Base-by-base conservation (phyloP, 1,140 invertebrate species). In the Chrysopa pallens region DNA sequence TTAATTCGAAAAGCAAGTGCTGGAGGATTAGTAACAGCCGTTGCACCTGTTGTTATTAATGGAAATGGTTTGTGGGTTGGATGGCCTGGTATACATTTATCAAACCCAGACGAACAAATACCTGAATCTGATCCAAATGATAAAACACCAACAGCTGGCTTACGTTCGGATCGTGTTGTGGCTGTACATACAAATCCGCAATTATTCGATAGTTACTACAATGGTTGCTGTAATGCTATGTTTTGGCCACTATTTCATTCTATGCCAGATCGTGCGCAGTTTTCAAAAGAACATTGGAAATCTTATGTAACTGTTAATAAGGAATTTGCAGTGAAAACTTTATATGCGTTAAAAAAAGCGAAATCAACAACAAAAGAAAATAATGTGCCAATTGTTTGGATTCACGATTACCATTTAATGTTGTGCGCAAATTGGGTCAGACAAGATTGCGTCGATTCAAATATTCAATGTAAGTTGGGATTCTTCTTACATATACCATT, bases 401-500 rank as follows among this genome's bases (percentile, higher is more conserved):
- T 92, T 12, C 87, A 92, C 50, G 88, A 93, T 58, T 93, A 93
- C 60, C 88, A 92, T 53, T 65, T 93, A 5, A 88, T 90, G 83
- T 60, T 88, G 45, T 80, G 83, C 4, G 81, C 87, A n/a, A 88
- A 84, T 57, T 84, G 80, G 74, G 81, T 92, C 28, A 68, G 87
- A 57, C 80, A 86, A 60, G 71, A 74, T 51, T 43, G 4, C 4
- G 12, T 4, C 12, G 17, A 36, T 36, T 3, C 3, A 38, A 73
- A 77, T 40, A 66, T 89, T 6, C 69, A 70, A 42, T 78, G 80
- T 48, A 87, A 88, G 55, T 62, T 92, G 40, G 85, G 83, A 9
- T 92, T 91, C 63, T 93, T 93, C 60, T 64, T 91, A 31, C 88
- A 93, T 59, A 92, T 92, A 57, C 88, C 88, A 0, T 91, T 91